These are phyloP conservation scores for Anguilla japonica DNA, from an alignment of 2,113 vertebrate genomes.

Conservation along the genomic window DNA sequence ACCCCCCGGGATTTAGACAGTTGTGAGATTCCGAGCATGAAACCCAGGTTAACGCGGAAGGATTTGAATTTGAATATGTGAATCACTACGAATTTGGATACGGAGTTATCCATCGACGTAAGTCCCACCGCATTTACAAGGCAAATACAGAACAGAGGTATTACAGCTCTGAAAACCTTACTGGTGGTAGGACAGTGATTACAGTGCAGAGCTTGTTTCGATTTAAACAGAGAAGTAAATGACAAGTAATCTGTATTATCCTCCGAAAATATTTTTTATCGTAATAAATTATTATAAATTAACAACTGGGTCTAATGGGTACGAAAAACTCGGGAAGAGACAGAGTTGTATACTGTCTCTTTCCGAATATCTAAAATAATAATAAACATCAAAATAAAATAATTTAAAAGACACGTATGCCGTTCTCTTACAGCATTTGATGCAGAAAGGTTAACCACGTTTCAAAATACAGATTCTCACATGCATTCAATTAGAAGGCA, in stretches of 20 bases:
- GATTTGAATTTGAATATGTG: neutral
- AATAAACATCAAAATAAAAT: no score
- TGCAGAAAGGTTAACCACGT: neutral
- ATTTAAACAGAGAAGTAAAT: neutral
- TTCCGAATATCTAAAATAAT: no score
- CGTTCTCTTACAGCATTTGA: neutral
- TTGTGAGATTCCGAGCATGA: neutral
- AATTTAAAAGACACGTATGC: no score
- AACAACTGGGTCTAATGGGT: neutral
- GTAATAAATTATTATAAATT: neutral
- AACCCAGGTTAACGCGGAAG: neutral
- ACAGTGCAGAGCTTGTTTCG: neutral
- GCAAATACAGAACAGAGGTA: neutral
- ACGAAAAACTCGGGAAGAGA: neutral
- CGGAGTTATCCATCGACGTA: neutral
- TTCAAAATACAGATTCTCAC: slow-evolving; percentile 6
- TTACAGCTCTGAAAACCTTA: neutral
- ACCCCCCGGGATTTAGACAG: neutral
- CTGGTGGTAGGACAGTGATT: neutral
- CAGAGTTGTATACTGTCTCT: neutral
- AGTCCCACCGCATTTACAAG: neutral
- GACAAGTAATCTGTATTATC: neutral
- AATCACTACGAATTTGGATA: neutral
- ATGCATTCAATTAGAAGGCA: neutral
- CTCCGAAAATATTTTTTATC: neutral